phyloP scores from a whole-genome alignment of 2,797 vertebrate species.

The Acrossocheilus fasciatus region DNA sequence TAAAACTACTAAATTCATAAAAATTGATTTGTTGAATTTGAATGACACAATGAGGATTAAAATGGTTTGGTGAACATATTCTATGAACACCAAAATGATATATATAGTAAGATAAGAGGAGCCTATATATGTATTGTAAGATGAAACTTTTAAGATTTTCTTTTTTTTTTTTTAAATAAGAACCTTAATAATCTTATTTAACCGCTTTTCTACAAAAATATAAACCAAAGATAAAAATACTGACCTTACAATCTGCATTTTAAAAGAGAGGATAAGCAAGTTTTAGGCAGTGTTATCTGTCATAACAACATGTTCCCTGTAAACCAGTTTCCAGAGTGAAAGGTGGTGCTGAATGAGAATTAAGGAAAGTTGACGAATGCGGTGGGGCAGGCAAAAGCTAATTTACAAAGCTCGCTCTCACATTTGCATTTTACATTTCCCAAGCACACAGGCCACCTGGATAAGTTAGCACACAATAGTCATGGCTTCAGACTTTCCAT shows the following conservation, averaged over 20 bases:
- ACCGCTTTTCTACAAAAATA: not conserved
- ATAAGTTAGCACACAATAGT: conserved; percentile 31
- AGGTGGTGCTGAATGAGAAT: conserved; percentile 43
- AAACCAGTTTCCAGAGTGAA: conserved; percentile 48
- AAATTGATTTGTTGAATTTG: not conserved
- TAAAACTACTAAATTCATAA: not conserved
- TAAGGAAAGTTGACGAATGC: conserved; percentile 25
- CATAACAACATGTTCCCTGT: conserved; percentile 51
- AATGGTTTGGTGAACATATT: not conserved
- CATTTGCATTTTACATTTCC: conserved; percentile 56
- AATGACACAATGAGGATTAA: not conserved
- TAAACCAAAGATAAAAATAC: not conserved
- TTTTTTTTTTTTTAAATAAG: not conserved
- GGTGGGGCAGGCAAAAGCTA: conserved; percentile 11
- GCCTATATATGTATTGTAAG: not conserved
- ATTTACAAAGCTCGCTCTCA: conserved; percentile 55
- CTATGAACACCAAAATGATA: not conserved
- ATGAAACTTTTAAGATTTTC: not conserved
- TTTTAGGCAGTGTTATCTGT: conserved; percentile 37
- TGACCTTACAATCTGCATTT: conserved; percentile 57
- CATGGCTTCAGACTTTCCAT: conserved; percentile 52
- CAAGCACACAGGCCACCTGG: conserved; percentile 36
- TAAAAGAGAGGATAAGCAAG: conserved; percentile 15
- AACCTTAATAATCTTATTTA: not conserved
- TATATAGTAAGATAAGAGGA: not conserved